phyloP scores from a whole-genome alignment of 1,140 invertebrate genomes.

The Asbolus verrucosus region DNA sequence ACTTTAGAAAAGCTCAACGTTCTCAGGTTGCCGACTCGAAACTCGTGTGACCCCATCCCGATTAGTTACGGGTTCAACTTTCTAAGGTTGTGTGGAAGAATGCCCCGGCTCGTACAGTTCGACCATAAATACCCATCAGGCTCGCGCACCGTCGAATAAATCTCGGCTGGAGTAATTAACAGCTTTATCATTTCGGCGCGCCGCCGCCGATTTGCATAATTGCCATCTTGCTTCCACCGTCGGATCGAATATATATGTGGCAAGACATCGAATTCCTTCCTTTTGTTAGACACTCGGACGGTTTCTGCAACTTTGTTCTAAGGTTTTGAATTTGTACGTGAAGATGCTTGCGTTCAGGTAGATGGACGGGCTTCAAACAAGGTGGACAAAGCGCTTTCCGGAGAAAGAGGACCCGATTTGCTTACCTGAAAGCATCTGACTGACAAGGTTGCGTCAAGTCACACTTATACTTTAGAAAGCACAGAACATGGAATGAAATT shows the following conservation, averaged over 20 bases:
- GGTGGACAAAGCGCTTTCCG: neutral
- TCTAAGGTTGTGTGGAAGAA: neutral
- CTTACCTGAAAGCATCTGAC: too few species aligned
- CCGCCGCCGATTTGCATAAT: conserved; percentile 30
- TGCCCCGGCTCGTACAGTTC: too few species aligned
- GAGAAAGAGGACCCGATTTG: neutral
- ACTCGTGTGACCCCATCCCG: neutral
- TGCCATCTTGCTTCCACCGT: too few species aligned
- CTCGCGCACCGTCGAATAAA: neutral
- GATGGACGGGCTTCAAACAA: neutral
- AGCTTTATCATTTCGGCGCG: conserved; percentile 8
- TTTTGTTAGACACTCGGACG: conserved; percentile 1
- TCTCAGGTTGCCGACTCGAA: neutral
- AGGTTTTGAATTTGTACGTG: conserved; percentile 1
- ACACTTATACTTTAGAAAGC: conserved; percentile 2
- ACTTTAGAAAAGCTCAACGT: neutral
- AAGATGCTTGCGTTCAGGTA: neutral
- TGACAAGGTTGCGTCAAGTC: neutral
- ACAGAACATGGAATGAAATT: too few species aligned
- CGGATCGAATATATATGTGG: too few species aligned
- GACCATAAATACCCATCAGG: conserved; percentile 29
- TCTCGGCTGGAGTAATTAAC: conserved; percentile 14
- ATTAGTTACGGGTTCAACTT: neutral
- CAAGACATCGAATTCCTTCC: conserved; percentile 16
- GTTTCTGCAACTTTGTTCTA: too few species aligned